phyloP scores from a whole-genome alignment of 2,888 invertebrate genomes.

The Parthenolecanium corni region DNA sequence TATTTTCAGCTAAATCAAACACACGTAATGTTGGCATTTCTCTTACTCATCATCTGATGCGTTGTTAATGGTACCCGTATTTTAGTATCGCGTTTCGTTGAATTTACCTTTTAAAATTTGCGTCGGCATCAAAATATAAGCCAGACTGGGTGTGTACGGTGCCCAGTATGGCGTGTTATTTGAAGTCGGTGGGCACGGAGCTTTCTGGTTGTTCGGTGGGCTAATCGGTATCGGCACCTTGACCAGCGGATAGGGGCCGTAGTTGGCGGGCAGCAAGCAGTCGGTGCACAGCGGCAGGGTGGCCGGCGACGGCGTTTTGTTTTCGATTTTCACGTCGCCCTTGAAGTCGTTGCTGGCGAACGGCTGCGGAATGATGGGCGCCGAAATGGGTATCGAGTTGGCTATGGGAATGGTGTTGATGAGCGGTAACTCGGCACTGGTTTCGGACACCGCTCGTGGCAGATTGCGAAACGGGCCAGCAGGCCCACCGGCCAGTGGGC shows the following conservation, averaged over 20 bases:
- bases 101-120: not conserved
- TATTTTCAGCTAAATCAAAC: no score
- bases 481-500: not conserved
- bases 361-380: not conserved
- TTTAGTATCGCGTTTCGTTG: not conserved
- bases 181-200: not conserved
- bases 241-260: constrained; percentile 5
- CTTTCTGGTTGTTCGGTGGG: constrained; percentile 2
- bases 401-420: not conserved
- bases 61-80: no score
- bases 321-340: not conserved
- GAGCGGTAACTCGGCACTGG: not conserved
- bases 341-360: not conserved
- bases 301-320: not conserved
- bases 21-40: no score
- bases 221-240: not conserved
- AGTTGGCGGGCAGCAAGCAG: constrained; percentile 4
- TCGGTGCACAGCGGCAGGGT: constrained; percentile 3
- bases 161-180: not conserved
- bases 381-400: constrained; percentile 18
- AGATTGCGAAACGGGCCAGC: constrained; percentile 7
- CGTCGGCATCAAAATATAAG: constrained; percentile 8
- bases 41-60: no score
- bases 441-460: constrained; percentile 2
- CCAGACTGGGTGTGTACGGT: constrained; percentile 1